Conservation (phyloP, 2,797 vertebrate species). For the Sternotherus odoratus region DNA sequence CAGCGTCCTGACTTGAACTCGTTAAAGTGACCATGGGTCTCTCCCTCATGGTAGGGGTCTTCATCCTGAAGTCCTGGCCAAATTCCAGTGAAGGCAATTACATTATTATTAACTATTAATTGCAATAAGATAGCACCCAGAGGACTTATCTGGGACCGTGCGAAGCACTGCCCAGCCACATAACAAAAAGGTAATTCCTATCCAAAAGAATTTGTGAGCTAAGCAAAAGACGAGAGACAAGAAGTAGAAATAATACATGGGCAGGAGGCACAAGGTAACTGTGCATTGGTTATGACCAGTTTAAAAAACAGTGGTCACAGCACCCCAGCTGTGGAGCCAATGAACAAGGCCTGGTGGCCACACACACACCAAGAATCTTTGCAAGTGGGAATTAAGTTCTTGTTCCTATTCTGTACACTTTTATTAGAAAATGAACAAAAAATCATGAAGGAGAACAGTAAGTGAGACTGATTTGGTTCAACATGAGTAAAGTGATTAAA, state of each 20-base stretch:
- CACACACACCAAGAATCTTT: not conserved
- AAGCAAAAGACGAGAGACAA: fast-evolving
- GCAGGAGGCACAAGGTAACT: not conserved
- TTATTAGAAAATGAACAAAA: not conserved
- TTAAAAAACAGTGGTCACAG: not conserved
- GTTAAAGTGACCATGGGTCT: not conserved
- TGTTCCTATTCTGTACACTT: not conserved
- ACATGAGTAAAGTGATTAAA: not conserved
- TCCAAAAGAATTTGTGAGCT: not conserved
- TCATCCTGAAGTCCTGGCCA: not conserved
- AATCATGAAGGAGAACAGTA: no score
- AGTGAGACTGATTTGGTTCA: no score
- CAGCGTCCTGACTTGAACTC: not conserved
- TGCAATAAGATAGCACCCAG: not conserved
- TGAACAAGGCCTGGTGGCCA: not conserved
- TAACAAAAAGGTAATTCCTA: not conserved
- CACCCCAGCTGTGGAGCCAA: not conserved
- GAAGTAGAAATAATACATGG: not conserved
- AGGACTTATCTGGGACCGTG: not conserved
- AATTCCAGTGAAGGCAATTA: not conserved
- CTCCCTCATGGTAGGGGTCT: not conserved
- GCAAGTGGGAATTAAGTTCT: not conserved
- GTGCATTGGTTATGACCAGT: not conserved
- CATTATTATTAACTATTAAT: not conserved
- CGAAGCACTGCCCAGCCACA: not conserved